Evolutionary conservation across 1,140 invertebrate genomes (phyloP), one percentile per base, ranked within the genome.

Genomic region (Zaprionus ornatus): DNA sequence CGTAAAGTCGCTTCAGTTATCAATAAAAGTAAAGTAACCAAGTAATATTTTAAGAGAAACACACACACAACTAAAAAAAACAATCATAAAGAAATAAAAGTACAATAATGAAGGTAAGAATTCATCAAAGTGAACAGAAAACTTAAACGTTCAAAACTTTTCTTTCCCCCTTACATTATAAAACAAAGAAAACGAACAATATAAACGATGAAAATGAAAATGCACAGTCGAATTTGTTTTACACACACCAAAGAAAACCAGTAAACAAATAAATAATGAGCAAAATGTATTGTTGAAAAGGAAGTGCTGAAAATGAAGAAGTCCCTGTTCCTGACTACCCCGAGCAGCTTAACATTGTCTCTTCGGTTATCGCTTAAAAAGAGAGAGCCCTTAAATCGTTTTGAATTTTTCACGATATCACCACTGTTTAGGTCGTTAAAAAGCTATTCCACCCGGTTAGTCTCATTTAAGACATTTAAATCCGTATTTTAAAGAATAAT

Each of bases 71-170:
- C 13, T 3, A n/a, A 55, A 65, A 68, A 55, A 69, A 25, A 56
- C 48, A 66, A 21, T 71, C 57, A 29, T 55, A 35, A 66, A 66
- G 32, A 54, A 69, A 57, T 72, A 77, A 72, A 81, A 90, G 70
- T 68, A 75, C 70, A 63, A 74, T 59, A 48, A 84, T 88, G 85
- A 88, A 88, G 84, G 84, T 88, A 88, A 88, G 84, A 88, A 88
- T 74, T 80, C 42, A 74, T 81, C 65, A 84, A 83, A 80, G 67
- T 73, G 82, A 76, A 79, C 72, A 80, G 54, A 64, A 88, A 79
- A 77, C 40, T 61, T 80, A 74, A 66, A 78, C 67, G 65, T 80
- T 74, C 55, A 87, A 74, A 78, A 71, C 59, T 66, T 75, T 77
- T 56, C 55, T 74, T 25, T 57, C 35, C 48, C 48, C 50, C 19